Evolutionary conservation across 2,113 vertebrate genomes (phyloP).

Genomic region (Peromyscus californicus): DNA sequence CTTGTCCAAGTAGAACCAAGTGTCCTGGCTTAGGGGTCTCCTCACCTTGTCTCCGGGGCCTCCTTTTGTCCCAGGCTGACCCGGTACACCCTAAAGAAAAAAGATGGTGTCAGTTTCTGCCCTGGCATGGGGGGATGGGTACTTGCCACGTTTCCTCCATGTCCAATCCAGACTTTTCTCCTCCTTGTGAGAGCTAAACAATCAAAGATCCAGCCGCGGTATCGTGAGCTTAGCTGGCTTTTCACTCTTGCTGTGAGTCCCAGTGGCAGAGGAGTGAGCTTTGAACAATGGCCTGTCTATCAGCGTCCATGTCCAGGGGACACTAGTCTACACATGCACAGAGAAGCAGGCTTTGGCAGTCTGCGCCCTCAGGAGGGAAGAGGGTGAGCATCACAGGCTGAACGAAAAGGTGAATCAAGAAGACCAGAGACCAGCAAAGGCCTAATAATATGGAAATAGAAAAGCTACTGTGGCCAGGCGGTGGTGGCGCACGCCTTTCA

Average conservation of each 20-base stretch:
- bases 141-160: not conserved
- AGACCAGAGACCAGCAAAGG: not conserved
- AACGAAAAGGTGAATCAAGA: not conserved
- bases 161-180: not conserved
- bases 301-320: not conserved
- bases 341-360: not conserved
- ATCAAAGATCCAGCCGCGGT: not conserved
- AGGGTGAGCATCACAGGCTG: not conserved
- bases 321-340: not conserved
- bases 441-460: not conserved
- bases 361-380: not conserved
- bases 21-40: not conserved
- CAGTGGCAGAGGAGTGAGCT: not conserved
- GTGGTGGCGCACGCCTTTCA: not conserved
- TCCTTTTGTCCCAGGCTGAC: constrained; percentile 95
- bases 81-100: constrained; percentile 93
- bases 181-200: not conserved
- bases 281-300: not conserved
- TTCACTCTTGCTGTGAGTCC: not conserved
- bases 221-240: not conserved
- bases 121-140: not conserved
- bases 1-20: not conserved
- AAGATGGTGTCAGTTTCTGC: constrained; percentile 10
- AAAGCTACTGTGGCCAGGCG: not conserved
- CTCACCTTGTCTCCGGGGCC: constrained; percentile 93